phyloP scores from a whole-genome alignment of 2,888 invertebrate genomes.

The Anthrax anthrax region DNA sequence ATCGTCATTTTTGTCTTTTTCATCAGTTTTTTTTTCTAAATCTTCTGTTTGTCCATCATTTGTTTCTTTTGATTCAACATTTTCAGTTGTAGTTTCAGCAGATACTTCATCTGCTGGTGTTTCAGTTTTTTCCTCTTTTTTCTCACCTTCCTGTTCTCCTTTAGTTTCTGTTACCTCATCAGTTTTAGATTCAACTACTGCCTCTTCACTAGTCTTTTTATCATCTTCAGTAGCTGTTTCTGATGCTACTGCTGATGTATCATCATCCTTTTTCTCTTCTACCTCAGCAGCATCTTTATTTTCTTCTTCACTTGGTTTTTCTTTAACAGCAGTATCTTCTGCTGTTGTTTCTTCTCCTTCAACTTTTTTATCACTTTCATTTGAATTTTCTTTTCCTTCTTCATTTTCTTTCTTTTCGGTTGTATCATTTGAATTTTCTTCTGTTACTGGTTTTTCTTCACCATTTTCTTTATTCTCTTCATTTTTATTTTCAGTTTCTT shows the following conservation, averaged over 20 bases:
- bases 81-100: neutral
- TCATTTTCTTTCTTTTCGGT: constrained; percentile 22
- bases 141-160: constrained; percentile 1
- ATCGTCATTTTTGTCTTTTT: constrained; percentile 4
- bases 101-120: constrained; percentile 2
- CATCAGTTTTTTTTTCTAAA: neutral
- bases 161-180: too few species aligned
- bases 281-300: constrained; percentile 1
- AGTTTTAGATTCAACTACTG: constrained; percentile 4
- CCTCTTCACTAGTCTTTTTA: neutral
- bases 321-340: neutral
- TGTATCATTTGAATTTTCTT: too few species aligned
- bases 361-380: constrained; percentile 13
- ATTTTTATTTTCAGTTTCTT: constrained; percentile 4
- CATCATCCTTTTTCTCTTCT: neutral
- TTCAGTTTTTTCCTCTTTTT: constrained; percentile 4
- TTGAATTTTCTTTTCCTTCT: constrained; percentile 11
- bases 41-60: neutral
- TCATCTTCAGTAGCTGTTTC: neutral
- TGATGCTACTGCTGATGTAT: neutral
- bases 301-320: neutral
- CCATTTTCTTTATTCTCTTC: constrained; percentile 22
- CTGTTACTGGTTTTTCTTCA: constrained; percentile 12
- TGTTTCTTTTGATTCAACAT: neutral
- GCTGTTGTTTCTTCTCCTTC: constrained; percentile 6